These are phyloP conservation scores for Nebria ingens DNA, from an alignment of 1,140 invertebrate genomes.

Conservation along the genomic window DNA sequence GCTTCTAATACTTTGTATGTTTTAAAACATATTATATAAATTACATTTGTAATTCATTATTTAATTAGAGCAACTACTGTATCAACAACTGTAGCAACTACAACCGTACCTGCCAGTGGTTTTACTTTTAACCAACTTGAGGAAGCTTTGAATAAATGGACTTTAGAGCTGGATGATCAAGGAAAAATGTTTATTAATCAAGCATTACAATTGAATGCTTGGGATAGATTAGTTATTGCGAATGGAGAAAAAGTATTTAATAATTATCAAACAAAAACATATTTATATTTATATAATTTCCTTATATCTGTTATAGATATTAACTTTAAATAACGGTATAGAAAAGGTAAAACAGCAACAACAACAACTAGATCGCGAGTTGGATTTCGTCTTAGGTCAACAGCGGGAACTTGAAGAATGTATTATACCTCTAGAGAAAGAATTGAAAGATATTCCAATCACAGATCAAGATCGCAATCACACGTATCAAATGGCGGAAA, in stretches of 20 bases:
- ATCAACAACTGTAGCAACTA: conserved; percentile 34
- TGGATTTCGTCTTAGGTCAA: conserved; percentile 89
- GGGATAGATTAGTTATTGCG: conserved; percentile 81
- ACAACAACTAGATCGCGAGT: conserved; percentile 77
- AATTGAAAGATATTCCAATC: conserved; percentile 55
- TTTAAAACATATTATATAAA: neutral
- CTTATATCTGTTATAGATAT: conserved; percentile 47
- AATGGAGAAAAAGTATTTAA: conserved; percentile 76
- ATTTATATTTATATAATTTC: neutral
- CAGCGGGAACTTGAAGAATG: conserved; percentile 87
- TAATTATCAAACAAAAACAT: neutral
- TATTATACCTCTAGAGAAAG: conserved; percentile 74
- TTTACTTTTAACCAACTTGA: conserved; percentile 85
- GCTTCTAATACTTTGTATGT: conserved; percentile 12
- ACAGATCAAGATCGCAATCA: conserved; percentile 79
- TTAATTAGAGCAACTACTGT: conserved; percentile 15
- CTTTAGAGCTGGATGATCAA: conserved; percentile 83
- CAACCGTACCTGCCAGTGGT: conserved; percentile 35
- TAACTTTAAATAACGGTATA: conserved; percentile 72
- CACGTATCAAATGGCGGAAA: conserved; percentile 80
- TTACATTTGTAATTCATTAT: conserved; percentile 10
- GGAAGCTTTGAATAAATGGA: conserved; percentile 94
- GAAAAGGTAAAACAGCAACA: conserved; percentile 83
- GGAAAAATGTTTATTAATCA: conserved; percentile 89
- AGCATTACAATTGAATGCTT: conserved; percentile 87